Evolutionary conservation across 2,113 vertebrate genomes (phyloP).

Genomic region (Crotalus horridus): DNA sequence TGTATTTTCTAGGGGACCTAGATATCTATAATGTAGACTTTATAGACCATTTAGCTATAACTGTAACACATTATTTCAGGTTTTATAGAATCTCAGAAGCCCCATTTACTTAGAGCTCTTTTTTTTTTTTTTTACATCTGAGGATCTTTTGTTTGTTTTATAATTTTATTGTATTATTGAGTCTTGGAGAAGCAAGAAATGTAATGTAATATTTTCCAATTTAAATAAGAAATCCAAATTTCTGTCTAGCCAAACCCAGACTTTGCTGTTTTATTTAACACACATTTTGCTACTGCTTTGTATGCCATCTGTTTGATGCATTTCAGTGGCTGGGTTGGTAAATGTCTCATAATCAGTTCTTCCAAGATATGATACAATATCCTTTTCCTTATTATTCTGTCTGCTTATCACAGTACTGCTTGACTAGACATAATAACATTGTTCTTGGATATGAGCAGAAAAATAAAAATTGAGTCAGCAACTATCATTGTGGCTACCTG

Average conservation of each 20-base stretch:
- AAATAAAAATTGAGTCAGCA: neutral
- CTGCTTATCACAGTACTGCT: conserved; percentile 1
- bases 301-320: neutral
- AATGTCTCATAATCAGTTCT: neutral
- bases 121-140: neutral
- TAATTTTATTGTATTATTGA: neutral
- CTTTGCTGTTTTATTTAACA: neutral
- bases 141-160: neutral
- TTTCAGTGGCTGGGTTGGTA: neutral
- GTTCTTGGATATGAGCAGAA: neutral
- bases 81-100: conserved; percentile 1
- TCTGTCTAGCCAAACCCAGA: neutral
- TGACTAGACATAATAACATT: neutral
- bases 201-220: neutral
- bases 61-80: neutral
- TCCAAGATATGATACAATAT: neutral
- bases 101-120: neutral
- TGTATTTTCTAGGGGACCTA: neutral
- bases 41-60: neutral
- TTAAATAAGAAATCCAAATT: neutral
- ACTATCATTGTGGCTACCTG: neutral
- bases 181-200: neutral
- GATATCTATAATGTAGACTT: conserved; percentile 19
- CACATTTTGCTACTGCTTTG: neutral
- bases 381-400: conserved; percentile 20